Base-by-base conservation (phyloP, 2,888 invertebrate genomes). In the Euzophera pinguis region DNA sequence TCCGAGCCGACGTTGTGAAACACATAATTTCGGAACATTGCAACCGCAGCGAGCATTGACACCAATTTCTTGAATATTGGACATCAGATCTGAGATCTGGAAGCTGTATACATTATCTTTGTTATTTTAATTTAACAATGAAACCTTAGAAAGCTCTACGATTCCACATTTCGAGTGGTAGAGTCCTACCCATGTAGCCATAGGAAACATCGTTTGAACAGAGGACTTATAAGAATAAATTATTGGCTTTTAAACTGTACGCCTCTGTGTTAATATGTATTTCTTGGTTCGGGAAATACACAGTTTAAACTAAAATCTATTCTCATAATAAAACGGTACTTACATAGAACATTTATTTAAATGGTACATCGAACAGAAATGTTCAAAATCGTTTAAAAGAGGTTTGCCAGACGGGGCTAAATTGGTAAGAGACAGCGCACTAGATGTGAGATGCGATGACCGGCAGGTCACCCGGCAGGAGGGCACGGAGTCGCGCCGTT, bases 11-110 rank as follows among this genome's bases (percentile, higher is more conserved):
- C 71, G 72, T 89, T 88, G 81, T 88, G 69, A 78, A 88, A 89
- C 84, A 84, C 79, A 78, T 81, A 73, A 84, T 88, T 86, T 88
- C 80, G 84, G 87, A 84, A 83, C 85, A 84, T 70, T 86, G 84
- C 84, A 85, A 88, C 86, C 86, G 82, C 88, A 87, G 87, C 86
- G 87, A 88, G 72, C 89, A 84, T 85, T 90, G 89, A 89, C 89
- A 88, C 86, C 85, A 77, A 86, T 87, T 78, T 82, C 74, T 78
- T 75, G 78, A 75, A 78, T 78, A 80, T 78, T 73, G 77, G 77
- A 81, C 76, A 74, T 75, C 72, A 72, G 67, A 68, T 75, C 69
- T 59, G 58, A 66, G 63, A 78, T 80, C 70, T 61, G 62, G 61
- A 70, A 70, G 58, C 57, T 65, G 38, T 50, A 39, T n/a, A 7